Evolutionary conservation across 2,888 invertebrate species (phyloP), one percentile per base, ranked within the genome.

Genomic region (Luperina nickerlii): DNA sequence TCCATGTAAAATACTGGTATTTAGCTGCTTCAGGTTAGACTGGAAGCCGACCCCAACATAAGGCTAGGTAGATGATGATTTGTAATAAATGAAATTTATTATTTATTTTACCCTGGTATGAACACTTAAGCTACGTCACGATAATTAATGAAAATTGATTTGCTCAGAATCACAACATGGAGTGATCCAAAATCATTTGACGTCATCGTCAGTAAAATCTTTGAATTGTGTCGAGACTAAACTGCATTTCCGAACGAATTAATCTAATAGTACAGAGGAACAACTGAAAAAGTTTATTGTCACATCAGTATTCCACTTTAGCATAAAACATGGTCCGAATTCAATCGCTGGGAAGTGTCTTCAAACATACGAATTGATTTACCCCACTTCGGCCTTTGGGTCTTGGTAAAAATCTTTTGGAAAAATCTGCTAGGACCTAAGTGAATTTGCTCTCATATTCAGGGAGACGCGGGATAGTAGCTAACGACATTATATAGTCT

Each of bases 361-460:
- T 62, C 76, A 84, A 85, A 77, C 63, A 78, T 60, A 60, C 79
- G 88, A 89, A 90, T 89, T 87, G 83, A 80, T 89, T 89, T 89
- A 89, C 77, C 76, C 78, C 77, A 78, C 77, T 85, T 83, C n/a
- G 78, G 85, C 69, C 78, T 73, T 75, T 66, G 74, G 71, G 62
- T 76, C 48, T 48, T 48, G 48, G 75, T 63, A 85, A 60, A 81
- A 74, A 65, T 74, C 63, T 71, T 77, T 76, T 54, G 57, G 60
- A 76, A 68, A 27, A 71, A 70, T 51, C 81, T 71, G 74, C 72
- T 74, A 42, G 45, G 67, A 2, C 27, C n/a, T 66, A 83, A 81
- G 69, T 79, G 76, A 72, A 84, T 84, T 84, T 80, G 5, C 18
- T 75, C 15, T 63, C 45, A 74, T 73, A 76, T 74, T 81, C 32